Evolutionary conservation across 2,888 invertebrate species (phyloP).

Genomic region (Pollenia griseotomentosa): DNA sequence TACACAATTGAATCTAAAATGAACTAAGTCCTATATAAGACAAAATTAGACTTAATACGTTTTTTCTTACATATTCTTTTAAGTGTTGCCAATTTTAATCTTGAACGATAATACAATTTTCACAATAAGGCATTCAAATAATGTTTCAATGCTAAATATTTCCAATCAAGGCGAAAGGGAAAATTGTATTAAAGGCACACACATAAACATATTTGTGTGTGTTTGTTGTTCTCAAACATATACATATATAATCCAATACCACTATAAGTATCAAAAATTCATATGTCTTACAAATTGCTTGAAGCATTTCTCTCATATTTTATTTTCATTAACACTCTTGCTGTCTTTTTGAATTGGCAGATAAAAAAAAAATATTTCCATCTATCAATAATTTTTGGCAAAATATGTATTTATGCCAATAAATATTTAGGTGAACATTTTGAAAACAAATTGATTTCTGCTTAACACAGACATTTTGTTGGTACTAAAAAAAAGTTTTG

Average conservation of each 20-base stretch:
- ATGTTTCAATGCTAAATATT: constrained; percentile 28
- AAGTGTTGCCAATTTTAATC: not conserved
- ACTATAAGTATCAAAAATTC: not conserved
- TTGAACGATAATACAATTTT: constrained; percentile 7
- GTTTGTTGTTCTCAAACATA: not conserved
- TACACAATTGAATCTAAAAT: too few species aligned
- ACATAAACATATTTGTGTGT: not conserved
- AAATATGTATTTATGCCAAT: constrained; percentile 41
- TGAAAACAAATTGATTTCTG: constrained; percentile 58
- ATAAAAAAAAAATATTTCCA: not conserved
- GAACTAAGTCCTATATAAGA: too few species aligned
- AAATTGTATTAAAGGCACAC: constrained; percentile 39
- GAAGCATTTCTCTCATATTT: constrained; percentile 42
- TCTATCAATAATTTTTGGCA: constrained; percentile 29
- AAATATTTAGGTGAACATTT: constrained; percentile 43
- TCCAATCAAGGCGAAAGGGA: constrained; percentile 43
- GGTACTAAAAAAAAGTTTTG: not conserved
- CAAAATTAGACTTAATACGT: too few species aligned
- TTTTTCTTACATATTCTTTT: too few species aligned
- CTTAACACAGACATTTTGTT: not conserved
- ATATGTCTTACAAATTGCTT: constrained; percentile 41
- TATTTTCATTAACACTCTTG: constrained; percentile 54
- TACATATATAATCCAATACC: not conserved
- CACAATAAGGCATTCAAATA: constrained; percentile 26
- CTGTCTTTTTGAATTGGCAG: not conserved